Base-by-base conservation (phyloP, 2,113 vertebrate genomes). In the Vombatus ursinus region DNA sequence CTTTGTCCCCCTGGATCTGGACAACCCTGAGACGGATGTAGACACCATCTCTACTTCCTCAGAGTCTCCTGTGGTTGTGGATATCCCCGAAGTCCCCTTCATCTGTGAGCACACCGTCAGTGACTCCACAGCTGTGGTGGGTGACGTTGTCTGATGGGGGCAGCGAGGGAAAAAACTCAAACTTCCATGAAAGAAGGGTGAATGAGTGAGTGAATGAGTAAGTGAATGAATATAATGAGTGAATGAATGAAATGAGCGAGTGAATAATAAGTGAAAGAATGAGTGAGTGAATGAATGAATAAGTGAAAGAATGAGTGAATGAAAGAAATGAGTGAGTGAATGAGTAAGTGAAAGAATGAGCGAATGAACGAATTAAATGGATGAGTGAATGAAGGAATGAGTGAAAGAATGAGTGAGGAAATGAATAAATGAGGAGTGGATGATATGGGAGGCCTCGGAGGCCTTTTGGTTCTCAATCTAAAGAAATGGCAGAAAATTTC, bases 81-180 rank as follows among this genome's bases (percentile, higher is more conserved):
- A 98, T 0, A 92, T 98, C 51, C 98, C 97, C 0, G 97, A 97
- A 44, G 57, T 95, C 0, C 98, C 98, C 22, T 95, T 96, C 90
- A 96, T 98, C 95, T 95, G 89, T 10, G 96, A 98, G 51, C 98
- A 98, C 93, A 98, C 97, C 0, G 97, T 97, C 97, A 97, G 93
- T 0, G 94, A 97, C 8, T 95, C 96, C 97, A 97, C 93, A 1
- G 98, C 97, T 10, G 92, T 97, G 98, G 98, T 98, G 90, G 0
- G 96, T 95, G 53, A 90, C 47, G 25, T 50, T 47, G 11, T 50
- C 50, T 52, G 16, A 14, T 47, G 8, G 31, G 47, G 23, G 53
- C 5, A 8, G 50, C 9, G 31, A 50, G 47, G 26, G 48, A 31
- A 48, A 53, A 68, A n/a, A 23, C 37, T 23, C 47, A 23, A 2